Conservation (phyloP, 2,113 vertebrate species). For the Brachyistius frenatus region DNA sequence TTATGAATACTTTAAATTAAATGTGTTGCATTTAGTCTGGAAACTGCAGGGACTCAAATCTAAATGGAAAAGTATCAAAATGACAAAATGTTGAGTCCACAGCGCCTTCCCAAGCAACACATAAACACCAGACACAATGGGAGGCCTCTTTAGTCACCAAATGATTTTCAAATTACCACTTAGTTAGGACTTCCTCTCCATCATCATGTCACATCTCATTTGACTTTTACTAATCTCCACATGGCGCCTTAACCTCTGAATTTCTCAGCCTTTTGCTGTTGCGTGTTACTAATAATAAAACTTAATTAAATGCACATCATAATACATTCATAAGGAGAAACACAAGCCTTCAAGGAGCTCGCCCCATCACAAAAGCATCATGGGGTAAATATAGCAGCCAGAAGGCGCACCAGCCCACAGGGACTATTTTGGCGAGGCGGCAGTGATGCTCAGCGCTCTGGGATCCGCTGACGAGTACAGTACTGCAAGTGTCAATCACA, state of each 20-base stretch:
- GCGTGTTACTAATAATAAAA: conserved; percentile 52
- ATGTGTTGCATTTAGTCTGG: background rate
- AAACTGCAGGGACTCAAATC: background rate
- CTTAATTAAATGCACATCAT: conserved; percentile 55
- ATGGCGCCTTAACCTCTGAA: conserved; percentile 16
- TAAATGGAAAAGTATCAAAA: background rate
- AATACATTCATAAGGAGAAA: conserved; percentile 66
- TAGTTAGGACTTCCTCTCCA: conserved; percentile 17
- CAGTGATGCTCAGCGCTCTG: conserved; percentile 65
- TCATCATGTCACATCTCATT: conserved; percentile 23
- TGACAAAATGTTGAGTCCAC: background rate
- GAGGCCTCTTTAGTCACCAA: background rate
- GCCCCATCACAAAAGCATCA: conserved; percentile 67
- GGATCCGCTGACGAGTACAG: conserved; percentile 84
- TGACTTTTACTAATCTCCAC: conserved; percentile 3
- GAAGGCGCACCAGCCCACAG: conserved; percentile 49
- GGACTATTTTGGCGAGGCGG: conserved; percentile 83
- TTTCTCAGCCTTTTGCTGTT: conserved; percentile 9
- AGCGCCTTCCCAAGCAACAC: too few relatives aligned
- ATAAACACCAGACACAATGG: background rate
- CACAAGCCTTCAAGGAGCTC: conserved; percentile 56
- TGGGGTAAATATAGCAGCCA: conserved; percentile 72
- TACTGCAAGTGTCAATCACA: conserved; percentile 74
- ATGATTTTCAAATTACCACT: background rate
- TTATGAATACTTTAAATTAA: background rate